Conservation (phyloP, 2,113 vertebrate genomes). For the Notarius lentiginosus region DNA sequence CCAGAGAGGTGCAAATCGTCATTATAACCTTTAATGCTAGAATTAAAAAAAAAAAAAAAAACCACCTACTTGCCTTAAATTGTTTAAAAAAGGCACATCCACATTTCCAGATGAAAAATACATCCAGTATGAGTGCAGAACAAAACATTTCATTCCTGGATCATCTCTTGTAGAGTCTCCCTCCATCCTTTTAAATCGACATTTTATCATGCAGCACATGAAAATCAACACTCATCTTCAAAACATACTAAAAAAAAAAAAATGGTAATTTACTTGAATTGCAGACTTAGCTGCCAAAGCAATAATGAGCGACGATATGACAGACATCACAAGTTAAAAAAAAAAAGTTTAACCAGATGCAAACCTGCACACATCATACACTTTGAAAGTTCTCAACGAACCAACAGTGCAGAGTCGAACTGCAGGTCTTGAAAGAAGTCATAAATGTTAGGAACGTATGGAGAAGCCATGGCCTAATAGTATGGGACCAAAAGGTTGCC, state of each 20-base stretch:
- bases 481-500: no score
- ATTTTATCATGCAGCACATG: background rate
- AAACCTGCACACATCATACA: background rate
- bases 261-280: background rate
- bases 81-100: background rate
- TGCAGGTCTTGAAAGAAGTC: no score
- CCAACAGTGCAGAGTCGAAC: background rate
- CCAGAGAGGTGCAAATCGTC: background rate
- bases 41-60: background rate
- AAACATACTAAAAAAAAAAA: background rate
- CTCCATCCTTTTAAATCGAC: no score
- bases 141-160: background rate
- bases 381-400: background rate
- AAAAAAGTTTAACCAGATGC: background rate
- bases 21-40: background rate
- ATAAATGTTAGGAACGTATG: no score
- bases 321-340: background rate
- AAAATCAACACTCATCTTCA: background rate
- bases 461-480: no score
- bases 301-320: background rate
- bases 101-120: background rate
- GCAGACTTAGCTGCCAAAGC: background rate
- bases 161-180: background rate
- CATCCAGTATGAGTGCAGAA: no score
- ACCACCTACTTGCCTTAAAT: background rate